phyloP scores from a whole-genome alignment of 2,113 vertebrate species.

The Megaceryle maxima region DNA sequence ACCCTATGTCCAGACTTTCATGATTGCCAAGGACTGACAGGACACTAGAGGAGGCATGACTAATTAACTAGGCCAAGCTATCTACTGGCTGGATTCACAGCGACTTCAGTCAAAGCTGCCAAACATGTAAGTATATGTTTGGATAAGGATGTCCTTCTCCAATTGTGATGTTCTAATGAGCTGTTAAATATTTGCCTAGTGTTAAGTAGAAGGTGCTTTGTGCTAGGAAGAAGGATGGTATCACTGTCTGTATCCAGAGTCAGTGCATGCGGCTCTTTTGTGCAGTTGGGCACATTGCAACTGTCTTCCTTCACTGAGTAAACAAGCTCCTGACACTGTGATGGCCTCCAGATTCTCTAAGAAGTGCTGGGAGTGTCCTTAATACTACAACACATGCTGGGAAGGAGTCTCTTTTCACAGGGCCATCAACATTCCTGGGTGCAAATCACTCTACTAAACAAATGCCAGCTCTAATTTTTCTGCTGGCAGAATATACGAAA shows the following conservation, averaged over 20 bases:
- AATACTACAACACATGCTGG: not conserved
- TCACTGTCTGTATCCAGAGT: not conserved
- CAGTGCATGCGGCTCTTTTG: not conserved
- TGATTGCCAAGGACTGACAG: slow-evolving; percentile 71
- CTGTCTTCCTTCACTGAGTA: not conserved
- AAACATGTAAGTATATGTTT: slow-evolving; percentile 27
- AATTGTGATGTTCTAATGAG: slow-evolving; percentile 8
- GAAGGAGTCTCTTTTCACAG: not conserved
- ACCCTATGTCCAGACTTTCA: slow-evolving; percentile 51
- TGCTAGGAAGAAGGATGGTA: not conserved
- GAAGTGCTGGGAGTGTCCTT: not conserved
- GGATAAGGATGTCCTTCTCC: slow-evolving; percentile 28
- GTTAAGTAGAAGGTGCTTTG: not conserved
- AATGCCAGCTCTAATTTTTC: not conserved
- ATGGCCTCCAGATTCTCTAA: not conserved
- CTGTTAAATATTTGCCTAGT: slow-evolving; percentile 41
- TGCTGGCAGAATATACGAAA: not conserved
- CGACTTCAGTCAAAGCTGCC: slow-evolving; percentile 38
- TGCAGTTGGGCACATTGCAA: not conserved
- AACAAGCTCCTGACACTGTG: not conserved
- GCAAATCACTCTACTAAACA: not conserved
- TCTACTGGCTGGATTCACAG: slow-evolving; percentile 43
- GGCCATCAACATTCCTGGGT: not conserved
- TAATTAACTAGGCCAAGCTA: slow-evolving; percentile 71
- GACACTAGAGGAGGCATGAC: slow-evolving; percentile 62